Evolutionary conservation across 2,113 vertebrate species (phyloP).

Genomic region (Megalops atlanticus): DNA sequence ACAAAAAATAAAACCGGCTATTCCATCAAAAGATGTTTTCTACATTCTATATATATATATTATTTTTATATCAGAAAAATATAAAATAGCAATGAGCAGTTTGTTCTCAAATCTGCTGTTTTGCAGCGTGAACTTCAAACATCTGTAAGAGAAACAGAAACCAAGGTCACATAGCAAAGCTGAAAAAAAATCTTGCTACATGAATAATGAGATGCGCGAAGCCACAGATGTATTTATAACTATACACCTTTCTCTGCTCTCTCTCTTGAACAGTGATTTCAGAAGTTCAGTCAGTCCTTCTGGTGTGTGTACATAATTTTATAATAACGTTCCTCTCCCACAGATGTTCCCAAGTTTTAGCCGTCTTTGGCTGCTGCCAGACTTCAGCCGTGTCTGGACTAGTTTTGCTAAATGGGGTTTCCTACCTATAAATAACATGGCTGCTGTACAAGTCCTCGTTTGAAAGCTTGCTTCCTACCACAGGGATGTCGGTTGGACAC

Average conservation of each 20-base stretch:
- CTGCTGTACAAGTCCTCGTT: too few species aligned
- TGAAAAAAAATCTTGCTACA: not conserved
- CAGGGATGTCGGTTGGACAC: not conserved
- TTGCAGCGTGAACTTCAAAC: not conserved
- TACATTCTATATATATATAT: slow-evolving; percentile 9
- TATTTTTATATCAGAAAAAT: not conserved
- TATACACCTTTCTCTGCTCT: slow-evolving; percentile 5
- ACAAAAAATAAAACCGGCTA: slow-evolving; percentile 25
- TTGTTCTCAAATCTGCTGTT: not conserved
- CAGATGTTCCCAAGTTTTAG: not conserved
- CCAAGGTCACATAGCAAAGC: too few species aligned
- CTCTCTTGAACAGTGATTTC: not conserved
- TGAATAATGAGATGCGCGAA: not conserved
- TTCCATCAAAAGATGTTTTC: slow-evolving; percentile 6
- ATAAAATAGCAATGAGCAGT: not conserved
- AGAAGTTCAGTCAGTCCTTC: not conserved
- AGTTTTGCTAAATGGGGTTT: not conserved
- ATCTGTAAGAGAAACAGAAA: too few species aligned
- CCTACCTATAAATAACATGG: too few species aligned
- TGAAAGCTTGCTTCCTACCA: not conserved
- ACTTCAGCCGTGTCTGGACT: not conserved
- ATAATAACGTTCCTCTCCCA: not conserved
- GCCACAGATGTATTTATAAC: slow-evolving; percentile 1
- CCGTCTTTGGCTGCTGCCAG: not conserved
- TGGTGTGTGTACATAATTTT: not conserved